phyloP scores from a whole-genome alignment of 2,113 vertebrate genomes.

The Cygnus atratus region DNA sequence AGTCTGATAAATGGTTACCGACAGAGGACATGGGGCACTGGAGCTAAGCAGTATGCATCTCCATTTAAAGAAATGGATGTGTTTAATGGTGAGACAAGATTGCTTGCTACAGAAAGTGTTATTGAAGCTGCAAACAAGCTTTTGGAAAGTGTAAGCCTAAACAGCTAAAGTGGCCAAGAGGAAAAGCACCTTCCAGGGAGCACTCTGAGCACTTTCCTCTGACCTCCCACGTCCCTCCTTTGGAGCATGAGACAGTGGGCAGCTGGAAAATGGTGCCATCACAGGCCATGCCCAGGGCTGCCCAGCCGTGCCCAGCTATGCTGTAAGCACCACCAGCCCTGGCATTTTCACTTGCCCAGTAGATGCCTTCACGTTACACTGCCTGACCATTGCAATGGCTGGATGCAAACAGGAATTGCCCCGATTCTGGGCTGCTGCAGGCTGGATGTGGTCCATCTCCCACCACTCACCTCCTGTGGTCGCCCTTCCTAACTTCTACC shows the following conservation, averaged over 20 bases:
- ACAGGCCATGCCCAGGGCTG: not conserved
- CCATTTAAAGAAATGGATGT: not conserved
- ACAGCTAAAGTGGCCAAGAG: not conserved
- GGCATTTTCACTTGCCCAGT: not conserved
- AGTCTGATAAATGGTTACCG: not conserved
- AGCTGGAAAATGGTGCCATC: not conserved
- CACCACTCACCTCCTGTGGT: not conserved
- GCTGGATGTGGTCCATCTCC: not conserved
- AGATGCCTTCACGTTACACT: not conserved
- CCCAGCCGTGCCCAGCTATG: not conserved
- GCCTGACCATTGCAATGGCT: accelerated
- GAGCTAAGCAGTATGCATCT: not conserved
- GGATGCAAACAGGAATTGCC: not conserved
- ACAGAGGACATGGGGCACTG: not conserved
- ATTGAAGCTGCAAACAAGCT: not conserved
- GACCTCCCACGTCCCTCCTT: not conserved
- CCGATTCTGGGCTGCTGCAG: not conserved
- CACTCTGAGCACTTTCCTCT: not conserved
- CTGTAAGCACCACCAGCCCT: not conserved
- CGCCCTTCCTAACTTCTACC: not conserved
- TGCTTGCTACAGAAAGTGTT: not conserved
- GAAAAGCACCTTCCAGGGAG: not conserved
- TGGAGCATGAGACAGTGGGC: not conserved
- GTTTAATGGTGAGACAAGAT: not conserved
- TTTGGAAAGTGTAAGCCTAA: not conserved